These are phyloP conservation scores for Enteromius radiatus DNA, from an alignment of 2,797 vertebrate genomes.

Conservation along the genomic window DNA sequence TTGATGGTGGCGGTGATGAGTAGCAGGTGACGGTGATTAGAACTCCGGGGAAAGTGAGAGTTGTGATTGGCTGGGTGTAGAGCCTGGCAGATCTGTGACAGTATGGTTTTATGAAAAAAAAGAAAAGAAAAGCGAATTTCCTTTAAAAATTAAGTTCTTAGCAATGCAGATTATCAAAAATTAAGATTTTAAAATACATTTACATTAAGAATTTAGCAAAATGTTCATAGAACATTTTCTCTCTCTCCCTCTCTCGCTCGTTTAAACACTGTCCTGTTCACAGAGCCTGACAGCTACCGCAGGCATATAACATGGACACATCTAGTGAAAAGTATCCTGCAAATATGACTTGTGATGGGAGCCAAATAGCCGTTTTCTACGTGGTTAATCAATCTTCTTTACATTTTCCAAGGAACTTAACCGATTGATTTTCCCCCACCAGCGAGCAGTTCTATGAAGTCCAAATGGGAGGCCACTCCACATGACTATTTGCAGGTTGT, in stretches of 20 bases:
- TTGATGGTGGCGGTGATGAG: no score
- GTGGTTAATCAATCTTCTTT: slow-evolving; percentile 71
- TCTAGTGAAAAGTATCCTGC: slow-evolving; percentile 44
- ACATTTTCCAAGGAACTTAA: slow-evolving; percentile 73
- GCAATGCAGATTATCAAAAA: not conserved
- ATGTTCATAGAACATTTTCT: not conserved
- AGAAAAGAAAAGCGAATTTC: no score
- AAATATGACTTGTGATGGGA: slow-evolving; percentile 60
- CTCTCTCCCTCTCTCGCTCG: not conserved
- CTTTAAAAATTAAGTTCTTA: not conserved
- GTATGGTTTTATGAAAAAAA: no score
- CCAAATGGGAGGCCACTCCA: slow-evolving; percentile 65
- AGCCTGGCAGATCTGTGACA: no score
- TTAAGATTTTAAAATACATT: no score
- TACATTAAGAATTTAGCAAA: no score
- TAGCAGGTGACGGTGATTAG: no score
- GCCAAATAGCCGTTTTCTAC: slow-evolving; percentile 63
- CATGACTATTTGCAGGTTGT: slow-evolving; percentile 65
- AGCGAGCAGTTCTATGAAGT: slow-evolving; percentile 61
- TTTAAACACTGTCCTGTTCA: slow-evolving; percentile 25
- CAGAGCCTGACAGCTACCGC: slow-evolving; percentile 41
- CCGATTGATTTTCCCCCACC: slow-evolving; percentile 68
- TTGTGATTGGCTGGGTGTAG: no score
- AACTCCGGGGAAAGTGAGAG: no score
- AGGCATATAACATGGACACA: slow-evolving; percentile 57